Base-by-base conservation (phyloP, 35 echinoderm and acorn worm species). In the Stichopus chloronotus region DNA sequence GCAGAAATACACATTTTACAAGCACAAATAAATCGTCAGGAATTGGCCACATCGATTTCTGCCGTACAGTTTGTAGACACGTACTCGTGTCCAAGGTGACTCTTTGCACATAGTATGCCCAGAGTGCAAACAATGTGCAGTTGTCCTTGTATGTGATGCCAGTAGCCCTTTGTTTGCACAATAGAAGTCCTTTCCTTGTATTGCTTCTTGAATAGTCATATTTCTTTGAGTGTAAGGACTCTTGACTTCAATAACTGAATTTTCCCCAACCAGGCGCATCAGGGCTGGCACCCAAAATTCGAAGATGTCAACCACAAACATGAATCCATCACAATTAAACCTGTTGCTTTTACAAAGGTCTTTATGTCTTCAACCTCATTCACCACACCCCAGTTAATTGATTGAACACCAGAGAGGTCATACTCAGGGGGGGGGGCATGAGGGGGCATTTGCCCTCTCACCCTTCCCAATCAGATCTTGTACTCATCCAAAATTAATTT, bases 151-250 rank as follows among this genome's bases (percentile, higher is more conserved):
- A 88, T 65, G 22, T 87, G 82, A 88, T 93, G 83, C 30, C 63
- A 88, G 84, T 93, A 88, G 21, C 56, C 43, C 65, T 74, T 61
- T 55, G 25, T 87, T 69, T 58, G n/a, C 82, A 85, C 8, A n/a
- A 85, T 69, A 89, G 58, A 89, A 89, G 59, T 89, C 59, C 53
- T 89, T 68, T n/a, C 59, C 58, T 89, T 14, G 53, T 4, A 92
- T 14, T 63, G 79, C 56, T 58, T 92, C 79, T 20, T 23, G 56
- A 52, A 92, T 92, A 14, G n/a, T n/a, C n/a, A n/a, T n/a, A n/a
- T n/a, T n/a, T n/a, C n/a, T n/a, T n/a, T n/a, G n/a, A n/a, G n/a
- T 92, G 52, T 81, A 92, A 16, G 91, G 91, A 84, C 91, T 83
- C 56, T 92, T 92, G 22, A 92, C 59, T 83, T 92, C 91, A 58